A percentile compares a stretch with the other conserved stretches of the same genome.
phyloP scores from a whole-genome alignment of 1,140 invertebrate genomes.

The Leptopilina boulardi region DNA sequence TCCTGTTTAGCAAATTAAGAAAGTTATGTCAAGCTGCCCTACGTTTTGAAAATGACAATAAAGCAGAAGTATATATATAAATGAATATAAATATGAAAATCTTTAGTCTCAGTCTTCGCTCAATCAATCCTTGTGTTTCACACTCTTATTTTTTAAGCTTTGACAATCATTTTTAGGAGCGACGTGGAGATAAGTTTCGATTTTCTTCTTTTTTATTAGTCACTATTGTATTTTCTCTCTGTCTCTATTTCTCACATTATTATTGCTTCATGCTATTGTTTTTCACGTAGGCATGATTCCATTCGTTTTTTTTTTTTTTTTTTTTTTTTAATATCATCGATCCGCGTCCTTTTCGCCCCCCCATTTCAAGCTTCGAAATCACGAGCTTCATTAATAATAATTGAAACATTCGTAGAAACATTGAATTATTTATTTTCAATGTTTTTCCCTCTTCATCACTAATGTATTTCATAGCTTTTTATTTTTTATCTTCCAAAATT shows the following conservation, averaged over 20 bases:
- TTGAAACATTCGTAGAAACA: neutral
- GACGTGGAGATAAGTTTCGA: constrained; percentile 57
- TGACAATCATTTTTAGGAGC: constrained; percentile 50
- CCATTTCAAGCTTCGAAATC: neutral
- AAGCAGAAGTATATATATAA: constrained; percentile 57
- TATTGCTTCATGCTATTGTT: constrained; percentile 53
- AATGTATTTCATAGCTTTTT: too few relatives aligned
- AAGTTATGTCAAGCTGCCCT: neutral
- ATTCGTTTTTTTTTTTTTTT: too few relatives aligned
- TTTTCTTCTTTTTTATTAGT: constrained; percentile 42
- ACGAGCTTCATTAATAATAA: neutral
- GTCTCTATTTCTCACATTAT: constrained; percentile 30
- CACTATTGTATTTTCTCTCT: constrained; percentile 17
- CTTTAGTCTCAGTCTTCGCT: constrained; percentile 27
- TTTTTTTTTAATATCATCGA: too few relatives aligned
- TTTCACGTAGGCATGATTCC: constrained; percentile 46
- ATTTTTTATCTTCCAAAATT: too few relatives aligned
- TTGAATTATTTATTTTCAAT: neutral
- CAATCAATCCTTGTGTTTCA: constrained; percentile 7
- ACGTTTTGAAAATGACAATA: constrained; percentile 53
- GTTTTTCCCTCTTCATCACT: too few relatives aligned
- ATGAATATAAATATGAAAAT: constrained; percentile 50
- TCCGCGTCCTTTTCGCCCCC: neutral
- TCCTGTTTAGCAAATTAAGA: neutral
- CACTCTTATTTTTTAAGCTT: constrained; percentile 44